Percentiles rank a stretch among this genome's conserved stretches.
Evolutionary conservation across 2,888 invertebrate species (phyloP).

Genomic region (Coleophora deauratella): DNA sequence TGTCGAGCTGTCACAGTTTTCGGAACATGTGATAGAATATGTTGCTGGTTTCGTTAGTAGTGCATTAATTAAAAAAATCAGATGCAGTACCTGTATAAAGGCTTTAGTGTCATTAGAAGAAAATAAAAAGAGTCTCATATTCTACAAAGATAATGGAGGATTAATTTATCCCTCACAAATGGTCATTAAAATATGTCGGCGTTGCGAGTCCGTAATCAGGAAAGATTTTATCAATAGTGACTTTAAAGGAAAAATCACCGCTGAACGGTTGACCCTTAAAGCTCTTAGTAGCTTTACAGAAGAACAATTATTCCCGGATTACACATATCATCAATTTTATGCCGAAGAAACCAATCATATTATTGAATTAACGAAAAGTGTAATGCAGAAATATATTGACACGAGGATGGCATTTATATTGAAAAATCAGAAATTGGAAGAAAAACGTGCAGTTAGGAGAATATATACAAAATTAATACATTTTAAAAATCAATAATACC

Average conservation of each 20-base stretch:
- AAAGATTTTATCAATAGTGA: no score
- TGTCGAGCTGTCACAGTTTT: neutral
- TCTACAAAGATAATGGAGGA: slow-evolving; percentile 9
- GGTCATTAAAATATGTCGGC: slow-evolving; percentile 11
- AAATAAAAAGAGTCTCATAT: slow-evolving; percentile 6
- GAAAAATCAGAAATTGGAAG: slow-evolving; percentile 1
- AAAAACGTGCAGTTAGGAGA: slow-evolving; percentile 2
- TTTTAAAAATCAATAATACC: slow-evolving; percentile 8
- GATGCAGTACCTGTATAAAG: slow-evolving; percentile 3
- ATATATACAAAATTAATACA: slow-evolving; percentile 11
- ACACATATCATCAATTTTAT: slow-evolving; percentile 7
- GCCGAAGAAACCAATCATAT: slow-evolving; percentile 7
- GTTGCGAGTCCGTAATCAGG: slow-evolving; percentile 8
- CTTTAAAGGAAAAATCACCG: slow-evolving; percentile 1
- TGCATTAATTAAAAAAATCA: no score
- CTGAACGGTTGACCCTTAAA: slow-evolving; percentile 1
- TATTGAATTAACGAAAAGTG: slow-evolving; percentile 8
- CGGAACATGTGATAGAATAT: no score
- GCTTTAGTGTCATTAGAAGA: slow-evolving; percentile 4
- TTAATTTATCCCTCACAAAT: slow-evolving; percentile 12
- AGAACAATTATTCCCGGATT: slow-evolving; percentile 9
- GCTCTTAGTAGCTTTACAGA: slow-evolving; percentile 3
- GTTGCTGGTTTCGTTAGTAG: no score
- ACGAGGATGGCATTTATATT: no score
- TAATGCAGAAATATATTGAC: slow-evolving; percentile 9